Conservation (phyloP, 2,888 invertebrate species). For the Pandemis cinnamomeana region DNA sequence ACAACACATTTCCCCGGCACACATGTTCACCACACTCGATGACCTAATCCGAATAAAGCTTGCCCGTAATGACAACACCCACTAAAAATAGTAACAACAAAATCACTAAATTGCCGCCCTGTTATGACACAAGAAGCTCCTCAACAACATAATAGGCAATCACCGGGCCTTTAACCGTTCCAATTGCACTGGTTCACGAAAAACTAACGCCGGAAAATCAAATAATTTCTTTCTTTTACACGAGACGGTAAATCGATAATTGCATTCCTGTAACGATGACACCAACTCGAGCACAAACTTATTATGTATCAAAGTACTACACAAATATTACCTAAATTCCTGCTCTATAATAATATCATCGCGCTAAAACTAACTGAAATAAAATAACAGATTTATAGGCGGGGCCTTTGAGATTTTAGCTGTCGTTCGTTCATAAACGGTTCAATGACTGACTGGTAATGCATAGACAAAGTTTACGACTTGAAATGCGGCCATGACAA, state of each 20-base stretch:
- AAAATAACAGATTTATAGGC: conserved; percentile 77
- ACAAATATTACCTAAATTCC: conserved; percentile 67
- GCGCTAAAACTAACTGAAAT: conserved; percentile 73
- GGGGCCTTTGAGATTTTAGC: conserved; percentile 78
- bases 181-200: conserved; percentile 56
- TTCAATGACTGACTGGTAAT: conserved; percentile 67
- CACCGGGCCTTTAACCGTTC: conserved; percentile 51
- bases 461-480: conserved; percentile 39
- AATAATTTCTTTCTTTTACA: conserved; percentile 66
- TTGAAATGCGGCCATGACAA: conserved; percentile 42
- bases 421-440: conserved; percentile 75
- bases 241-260: conserved; percentile 75
- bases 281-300: conserved; percentile 33
- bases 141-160: conserved; percentile 48
- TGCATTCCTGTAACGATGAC: conserved; percentile 54
- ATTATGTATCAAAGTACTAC: conserved; percentile 29
- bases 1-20: conserved; percentile 76
- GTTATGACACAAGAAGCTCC: conserved; percentile 63
- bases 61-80: conserved; percentile 83
- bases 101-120: conserved; percentile 63
- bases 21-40: conserved; percentile 80
- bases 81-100: conserved; percentile 85
- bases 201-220: conserved; percentile 61
- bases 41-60: conserved; percentile 82
- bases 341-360: conserved; percentile 76